Evolutionary conservation across 2,888 invertebrate species (phyloP), one percentile per base, ranked within the genome.

Genomic region (Chrysina gloriosa): DNA sequence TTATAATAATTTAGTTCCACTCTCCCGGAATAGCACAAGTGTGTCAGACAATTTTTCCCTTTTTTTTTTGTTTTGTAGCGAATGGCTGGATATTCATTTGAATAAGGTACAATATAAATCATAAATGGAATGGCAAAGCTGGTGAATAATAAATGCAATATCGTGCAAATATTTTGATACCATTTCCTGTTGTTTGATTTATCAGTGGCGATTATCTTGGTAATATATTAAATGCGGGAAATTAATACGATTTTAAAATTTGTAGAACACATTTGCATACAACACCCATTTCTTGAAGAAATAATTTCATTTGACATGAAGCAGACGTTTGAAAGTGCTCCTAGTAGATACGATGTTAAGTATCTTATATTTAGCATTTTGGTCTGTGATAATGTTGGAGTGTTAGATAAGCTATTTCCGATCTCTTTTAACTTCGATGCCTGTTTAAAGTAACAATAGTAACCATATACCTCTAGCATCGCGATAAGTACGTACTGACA

Each of bases 1-100:
- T 45, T 61, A 61, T 61, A 61, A 25, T 61, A 61, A 61, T 45
- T 61, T 61, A 61, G 45, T 61, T 42, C 58, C 58, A 61, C 42
- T 61, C 58, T 45, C 7, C 27, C 9, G 16, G 52, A 52, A 31
- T 16, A 25, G 25, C 14, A 61, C 27, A 61, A 42, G 58, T 61
- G 58, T 61, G 58, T 42, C 58, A 61, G 27, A 27, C 42, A 21
- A n/a, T 9, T 19, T 52, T 29, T 5, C 11, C 5, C 14, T 23
- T 48, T 48, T 25, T 25, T 52, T 42, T 42, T 42, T 42, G 16
- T 27, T n/a, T 14, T n/a, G n/a, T 58, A 16, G 25, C 58, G 14
- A 27, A 39, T n/a, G 25, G 45, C 16, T 27, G 45, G 27, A 42
- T 61, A 61, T 42, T 27, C 14, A 39, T 58, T 58, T 16, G 27